Percentiles rank a stretch among this genome's conserved stretches.
phyloP scores from a whole-genome alignment of 2,113 vertebrate species.

The Odobenus rosmarus region DNA sequence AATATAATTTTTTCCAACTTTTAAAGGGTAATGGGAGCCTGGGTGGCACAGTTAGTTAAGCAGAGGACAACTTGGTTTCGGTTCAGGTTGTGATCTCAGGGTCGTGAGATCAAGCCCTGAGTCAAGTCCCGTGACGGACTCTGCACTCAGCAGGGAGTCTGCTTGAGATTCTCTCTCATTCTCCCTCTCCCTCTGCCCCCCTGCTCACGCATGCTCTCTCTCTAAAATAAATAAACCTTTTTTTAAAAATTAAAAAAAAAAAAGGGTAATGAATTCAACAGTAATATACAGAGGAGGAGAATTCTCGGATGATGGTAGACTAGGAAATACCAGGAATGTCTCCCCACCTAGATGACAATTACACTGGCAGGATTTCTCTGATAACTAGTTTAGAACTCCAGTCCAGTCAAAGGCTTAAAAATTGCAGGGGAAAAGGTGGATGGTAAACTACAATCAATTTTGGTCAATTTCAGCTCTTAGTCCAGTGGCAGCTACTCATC shows the following conservation, averaged over 20 bases:
- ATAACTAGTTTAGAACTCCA: not conserved
- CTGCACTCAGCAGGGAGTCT: not conserved
- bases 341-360: not conserved
- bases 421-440: not conserved
- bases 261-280: conserved; percentile 51
- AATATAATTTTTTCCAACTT: conserved; percentile 32
- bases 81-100: not conserved
- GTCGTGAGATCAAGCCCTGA: not conserved
- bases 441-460: not conserved
- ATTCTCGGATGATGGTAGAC: not conserved
- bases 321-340: not conserved
- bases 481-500: not conserved
- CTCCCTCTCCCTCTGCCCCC: not conserved
- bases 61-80: not conserved
- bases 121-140: not conserved
- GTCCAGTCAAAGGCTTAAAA: not conserved
- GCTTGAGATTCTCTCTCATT: not conserved
- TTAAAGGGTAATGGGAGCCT: not conserved
- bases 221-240: not conserved
- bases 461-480: not conserved
- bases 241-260: not conserved
- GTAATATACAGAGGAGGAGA: not conserved
- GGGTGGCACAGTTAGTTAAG: not conserved
- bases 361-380: not conserved
- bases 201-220: not conserved